Percentiles rank a stretch among this genome's conserved stretches.
Conservation (phyloP, 2,797 vertebrate species). For the Harpagifer antarcticus region DNA sequence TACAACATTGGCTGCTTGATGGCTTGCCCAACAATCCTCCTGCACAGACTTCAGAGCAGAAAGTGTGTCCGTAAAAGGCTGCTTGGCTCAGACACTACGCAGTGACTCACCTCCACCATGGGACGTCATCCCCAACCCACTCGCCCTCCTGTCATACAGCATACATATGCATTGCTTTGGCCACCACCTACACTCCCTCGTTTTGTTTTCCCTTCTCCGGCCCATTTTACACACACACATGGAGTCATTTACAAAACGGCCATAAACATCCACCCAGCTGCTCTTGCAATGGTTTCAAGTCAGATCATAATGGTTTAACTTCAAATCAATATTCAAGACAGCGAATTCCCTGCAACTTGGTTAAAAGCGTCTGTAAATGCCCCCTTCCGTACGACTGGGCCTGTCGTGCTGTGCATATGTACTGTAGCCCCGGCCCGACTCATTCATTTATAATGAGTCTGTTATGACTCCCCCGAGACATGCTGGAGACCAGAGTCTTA, state of each 20-base stretch:
- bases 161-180: constrained; percentile 55
- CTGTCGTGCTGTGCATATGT: constrained; percentile 68
- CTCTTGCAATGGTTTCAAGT: constrained; percentile 48
- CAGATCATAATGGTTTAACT: constrained; percentile 59
- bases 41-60: constrained; percentile 39
- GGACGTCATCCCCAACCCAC: constrained; percentile 62
- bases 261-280: constrained; percentile 50
- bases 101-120: constrained; percentile 70
- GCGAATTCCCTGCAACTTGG: constrained; percentile 68
- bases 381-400: constrained; percentile 62
- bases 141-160: constrained; percentile 50
- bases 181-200: constrained; percentile 23
- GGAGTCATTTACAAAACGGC: constrained; percentile 55
- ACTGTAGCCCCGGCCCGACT: constrained; percentile 63
- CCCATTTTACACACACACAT: constrained; percentile 11
- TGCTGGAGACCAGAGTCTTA: constrained; percentile 67
- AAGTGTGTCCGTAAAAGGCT: constrained; percentile 53
- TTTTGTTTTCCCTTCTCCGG: constrained; percentile 42
- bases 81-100: constrained; percentile 45
- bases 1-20: constrained; percentile 33
- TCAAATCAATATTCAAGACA: constrained; percentile 73
- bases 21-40: constrained; percentile 30
- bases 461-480: constrained; percentile 77
- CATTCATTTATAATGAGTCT: constrained; percentile 80
- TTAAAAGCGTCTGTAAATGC: constrained; percentile 61